Conservation (phyloP, 2,113 vertebrate genomes). For the Gorsachius goisagi region DNA sequence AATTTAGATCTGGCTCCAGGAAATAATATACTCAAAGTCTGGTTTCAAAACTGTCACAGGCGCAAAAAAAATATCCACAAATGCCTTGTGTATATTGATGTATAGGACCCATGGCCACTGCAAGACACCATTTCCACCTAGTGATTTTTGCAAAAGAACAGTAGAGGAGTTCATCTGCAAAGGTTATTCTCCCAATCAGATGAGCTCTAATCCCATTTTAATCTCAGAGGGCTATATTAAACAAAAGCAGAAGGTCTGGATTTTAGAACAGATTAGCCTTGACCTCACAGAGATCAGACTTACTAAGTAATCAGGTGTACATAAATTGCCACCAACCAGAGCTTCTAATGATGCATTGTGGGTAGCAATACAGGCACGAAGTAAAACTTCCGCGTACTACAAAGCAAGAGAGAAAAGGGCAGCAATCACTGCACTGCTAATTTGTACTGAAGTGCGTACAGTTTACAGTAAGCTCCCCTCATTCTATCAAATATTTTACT, state of each 20-base stretch:
- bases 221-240: conserved; percentile 67
- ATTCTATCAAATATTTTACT: background rate
- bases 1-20: background rate
- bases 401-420: background rate
- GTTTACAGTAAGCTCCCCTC: background rate
- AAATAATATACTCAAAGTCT: background rate
- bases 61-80: background rate
- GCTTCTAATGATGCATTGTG: background rate
- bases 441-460: background rate
- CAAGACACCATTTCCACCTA: background rate
- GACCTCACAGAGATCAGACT: conserved; percentile 62
- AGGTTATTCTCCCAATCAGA: background rate
- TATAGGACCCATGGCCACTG: background rate
- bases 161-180: conserved; percentile 2
- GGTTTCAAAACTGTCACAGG: background rate
- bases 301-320: conserved; percentile 55
- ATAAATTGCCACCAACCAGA: conserved; percentile 1
- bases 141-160: background rate
- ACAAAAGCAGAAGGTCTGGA: conserved; percentile 64
- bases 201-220: conserved; percentile 68
- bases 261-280: conserved; percentile 64
- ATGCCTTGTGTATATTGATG: background rate
- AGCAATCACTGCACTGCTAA: background rate
- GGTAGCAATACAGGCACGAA: background rate
- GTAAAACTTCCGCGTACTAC: background rate